These are phyloP conservation scores for Saccostrea cuccullata DNA, from an alignment of 1,140 invertebrate species.

Conservation along the genomic window DNA sequence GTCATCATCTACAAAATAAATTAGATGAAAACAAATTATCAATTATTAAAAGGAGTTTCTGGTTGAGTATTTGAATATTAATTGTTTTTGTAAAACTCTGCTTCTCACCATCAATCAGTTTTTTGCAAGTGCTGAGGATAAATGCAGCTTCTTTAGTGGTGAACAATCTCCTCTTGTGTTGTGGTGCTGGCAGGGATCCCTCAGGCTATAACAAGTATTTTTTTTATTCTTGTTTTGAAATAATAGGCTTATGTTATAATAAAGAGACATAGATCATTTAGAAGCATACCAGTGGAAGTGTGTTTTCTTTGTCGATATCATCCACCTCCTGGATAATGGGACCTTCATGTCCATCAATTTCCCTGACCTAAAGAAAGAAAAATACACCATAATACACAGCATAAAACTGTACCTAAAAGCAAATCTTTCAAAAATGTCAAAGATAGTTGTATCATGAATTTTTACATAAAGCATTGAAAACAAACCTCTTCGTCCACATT, in stretches of 20 bases:
- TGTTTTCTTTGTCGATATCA: too few relatives aligned
- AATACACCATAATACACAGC: neutral
- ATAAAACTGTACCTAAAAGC: neutral
- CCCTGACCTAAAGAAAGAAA: neutral
- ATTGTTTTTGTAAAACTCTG: neutral
- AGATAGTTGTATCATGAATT: neutral
- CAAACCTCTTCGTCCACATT: neutral
- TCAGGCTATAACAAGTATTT: neutral
- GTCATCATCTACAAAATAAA: neutral
- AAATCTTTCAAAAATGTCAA: neutral
- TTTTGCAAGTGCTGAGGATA: neutral
- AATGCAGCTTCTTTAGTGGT: neutral
- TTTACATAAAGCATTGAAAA: too few relatives aligned
- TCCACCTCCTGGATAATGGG: too few relatives aligned
- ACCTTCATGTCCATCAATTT: too few relatives aligned
- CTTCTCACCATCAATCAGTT: neutral
- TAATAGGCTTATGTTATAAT: neutral
- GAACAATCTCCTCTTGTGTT: neutral
- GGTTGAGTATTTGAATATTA: too few relatives aligned
- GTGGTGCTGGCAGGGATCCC: neutral
- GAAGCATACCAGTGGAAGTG: too few relatives aligned
- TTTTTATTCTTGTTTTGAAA: neutral
- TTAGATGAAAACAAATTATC: neutral
- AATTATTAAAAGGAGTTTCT: neutral
- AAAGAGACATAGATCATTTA: too few relatives aligned